Percentiles rank a stretch among this genome's conserved stretches.
phyloP scores from a whole-genome alignment of 1,140 invertebrate species.

The Ooceraea biroi region DNA sequence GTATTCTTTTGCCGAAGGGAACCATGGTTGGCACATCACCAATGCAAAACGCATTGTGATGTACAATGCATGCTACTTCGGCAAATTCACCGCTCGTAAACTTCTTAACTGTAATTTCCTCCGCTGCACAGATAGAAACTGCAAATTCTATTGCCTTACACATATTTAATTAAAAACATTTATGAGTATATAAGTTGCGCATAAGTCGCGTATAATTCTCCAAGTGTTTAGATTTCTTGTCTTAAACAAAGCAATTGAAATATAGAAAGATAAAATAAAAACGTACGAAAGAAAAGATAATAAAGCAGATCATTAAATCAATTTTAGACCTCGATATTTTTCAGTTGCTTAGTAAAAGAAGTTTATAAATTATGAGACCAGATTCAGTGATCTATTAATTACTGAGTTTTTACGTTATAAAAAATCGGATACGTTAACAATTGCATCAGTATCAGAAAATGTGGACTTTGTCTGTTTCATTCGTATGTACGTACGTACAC shows the following conservation, averaged over 20 bases:
- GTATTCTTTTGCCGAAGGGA: constrained; percentile 45
- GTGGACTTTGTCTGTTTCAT: not conserved
- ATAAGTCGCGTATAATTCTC: too few species aligned
- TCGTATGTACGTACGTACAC: not conserved
- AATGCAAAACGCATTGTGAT: constrained; percentile 53
- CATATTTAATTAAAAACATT: constrained; percentile 18
- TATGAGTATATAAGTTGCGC: not conserved
- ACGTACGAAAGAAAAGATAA: too few species aligned
- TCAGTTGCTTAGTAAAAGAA: too few species aligned
- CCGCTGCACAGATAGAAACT: constrained; percentile 27
- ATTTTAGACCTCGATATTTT: too few species aligned
- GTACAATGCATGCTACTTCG: constrained; percentile 50
- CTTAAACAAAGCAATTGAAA: too few species aligned
- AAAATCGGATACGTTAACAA: too few species aligned
- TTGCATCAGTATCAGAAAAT: not conserved
- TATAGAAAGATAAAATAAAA: too few species aligned
- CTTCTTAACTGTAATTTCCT: constrained; percentile 45
- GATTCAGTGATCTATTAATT: too few species aligned
- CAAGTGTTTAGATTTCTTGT: too few species aligned
- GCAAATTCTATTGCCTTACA: not conserved
- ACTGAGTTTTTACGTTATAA: too few species aligned
- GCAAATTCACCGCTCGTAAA: constrained; percentile 48
- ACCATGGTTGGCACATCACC: constrained; percentile 48
- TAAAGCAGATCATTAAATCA: too few species aligned
- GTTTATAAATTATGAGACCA: too few species aligned